phyloP scores from a whole-genome alignment of 2,797 vertebrate genomes.

The Gambusia yucatana region DNA sequence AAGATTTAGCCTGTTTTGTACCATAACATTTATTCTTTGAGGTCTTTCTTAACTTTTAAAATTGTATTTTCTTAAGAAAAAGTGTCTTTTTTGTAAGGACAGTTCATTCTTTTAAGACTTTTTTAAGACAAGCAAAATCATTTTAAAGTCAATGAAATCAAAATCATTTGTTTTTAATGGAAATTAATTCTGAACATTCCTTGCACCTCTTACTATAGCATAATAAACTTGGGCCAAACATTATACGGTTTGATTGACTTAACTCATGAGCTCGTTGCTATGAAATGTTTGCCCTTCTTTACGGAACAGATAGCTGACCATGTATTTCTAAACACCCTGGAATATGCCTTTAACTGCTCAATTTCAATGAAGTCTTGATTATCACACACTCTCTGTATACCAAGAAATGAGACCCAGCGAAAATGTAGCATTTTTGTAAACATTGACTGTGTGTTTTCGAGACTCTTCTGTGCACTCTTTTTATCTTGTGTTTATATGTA shows the following conservation, averaged over 20 bases:
- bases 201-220: constrained; percentile 65
- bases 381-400: constrained; percentile 86
- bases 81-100: constrained; percentile 72
- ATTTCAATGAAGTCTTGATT: constrained; percentile 83
- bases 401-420: constrained; percentile 87
- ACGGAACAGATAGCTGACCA: constrained; percentile 65
- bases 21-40: constrained; percentile 71
- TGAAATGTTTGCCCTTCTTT: constrained; percentile 57
- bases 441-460: constrained; percentile 89
- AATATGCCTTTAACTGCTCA: constrained; percentile 85
- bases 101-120: constrained; percentile 65
- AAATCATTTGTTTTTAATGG: constrained; percentile 65
- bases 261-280: constrained; percentile 28
- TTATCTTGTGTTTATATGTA: constrained; percentile 74
- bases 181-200: constrained; percentile 79
- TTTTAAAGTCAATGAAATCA: constrained; percentile 68
- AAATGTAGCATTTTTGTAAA: constrained; percentile 90
- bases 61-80: constrained; percentile 80
- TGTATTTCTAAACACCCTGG: constrained; percentile 74
- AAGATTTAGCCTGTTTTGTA: constrained; percentile 69
- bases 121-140: constrained; percentile 61
- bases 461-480: constrained; percentile 88
- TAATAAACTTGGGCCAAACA: constrained; percentile 59
- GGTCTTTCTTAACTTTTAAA: constrained; percentile 75
- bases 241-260: constrained; percentile 56